A percentile compares a stretch with the other conserved stretches of the same genome.
These are phyloP conservation scores for Centroberyx gerrardi DNA, from an alignment of 2,797 vertebrate genomes.

Conservation along the genomic window DNA sequence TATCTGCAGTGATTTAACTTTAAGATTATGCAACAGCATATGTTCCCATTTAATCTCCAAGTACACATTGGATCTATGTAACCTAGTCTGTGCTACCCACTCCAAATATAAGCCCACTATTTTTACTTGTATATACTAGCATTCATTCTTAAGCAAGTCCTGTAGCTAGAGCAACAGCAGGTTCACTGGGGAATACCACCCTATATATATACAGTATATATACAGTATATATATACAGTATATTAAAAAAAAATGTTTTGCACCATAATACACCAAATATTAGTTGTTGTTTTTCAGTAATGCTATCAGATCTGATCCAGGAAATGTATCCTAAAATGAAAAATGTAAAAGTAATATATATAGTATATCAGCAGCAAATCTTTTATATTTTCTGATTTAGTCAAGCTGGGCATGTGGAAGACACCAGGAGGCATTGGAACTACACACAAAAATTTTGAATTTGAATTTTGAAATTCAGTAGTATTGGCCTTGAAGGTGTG, in stretches of 20 bases:
- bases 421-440: neutral
- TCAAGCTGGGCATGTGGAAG: neutral
- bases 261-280: neutral
- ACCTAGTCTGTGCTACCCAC: neutral
- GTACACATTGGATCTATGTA: neutral
- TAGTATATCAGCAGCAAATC: too few species aligned
- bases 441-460: constrained; percentile 1
- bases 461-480: neutral
- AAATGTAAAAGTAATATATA: too few species aligned
- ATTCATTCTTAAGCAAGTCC: too few species aligned
- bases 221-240: too few species aligned
- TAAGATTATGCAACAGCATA: neutral
- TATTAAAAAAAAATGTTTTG: too few species aligned
- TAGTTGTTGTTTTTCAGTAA: neutral
- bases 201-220: too few species aligned
- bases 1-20: neutral
- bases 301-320: neutral
- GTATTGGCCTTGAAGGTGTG: neutral
- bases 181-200: too few species aligned
- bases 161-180: too few species aligned
- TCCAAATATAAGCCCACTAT: neutral
- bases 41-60: neutral
- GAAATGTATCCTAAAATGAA: too few species aligned
- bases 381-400: neutral
- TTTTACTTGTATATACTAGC: too few species aligned